Evolutionary conservation across 2,888 invertebrate species (phyloP).

Genomic region (Cetonia aurata): DNA sequence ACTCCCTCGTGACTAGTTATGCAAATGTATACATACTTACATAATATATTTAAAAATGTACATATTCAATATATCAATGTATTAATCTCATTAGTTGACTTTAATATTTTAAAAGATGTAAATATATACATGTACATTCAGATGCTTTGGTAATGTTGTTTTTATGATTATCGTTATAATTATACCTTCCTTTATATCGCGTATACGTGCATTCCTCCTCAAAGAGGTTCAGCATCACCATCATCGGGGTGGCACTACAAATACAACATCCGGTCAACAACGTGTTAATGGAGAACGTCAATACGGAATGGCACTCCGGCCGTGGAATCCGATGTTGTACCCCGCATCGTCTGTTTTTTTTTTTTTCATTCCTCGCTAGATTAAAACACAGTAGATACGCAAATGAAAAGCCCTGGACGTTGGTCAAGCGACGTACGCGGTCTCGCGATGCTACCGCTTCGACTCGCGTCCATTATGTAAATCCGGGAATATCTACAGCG

Average conservation of each 20-base stretch:
- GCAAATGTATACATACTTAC: no score
- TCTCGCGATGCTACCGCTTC: constrained; percentile 53
- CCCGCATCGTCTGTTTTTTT: background rate
- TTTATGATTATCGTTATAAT: no score
- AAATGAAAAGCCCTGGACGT: constrained; percentile 55
- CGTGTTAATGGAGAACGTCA: constrained; percentile 22
- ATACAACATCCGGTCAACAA: constrained; percentile 31
- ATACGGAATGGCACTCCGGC: constrained; percentile 17
- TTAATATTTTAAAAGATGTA: no score
- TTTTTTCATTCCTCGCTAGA: constrained; percentile 40
- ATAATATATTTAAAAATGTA: no score
- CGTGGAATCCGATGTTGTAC: constrained; percentile 11
- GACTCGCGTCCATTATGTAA: constrained; percentile 58
- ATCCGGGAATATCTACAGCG: constrained; percentile 56
- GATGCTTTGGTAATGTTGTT: no score
- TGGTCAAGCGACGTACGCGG: constrained; percentile 52
- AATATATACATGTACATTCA: no score
- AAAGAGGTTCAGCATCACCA: background rate
- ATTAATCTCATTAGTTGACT: no score
- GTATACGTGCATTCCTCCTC: no score
- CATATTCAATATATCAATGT: no score
- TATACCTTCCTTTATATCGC: no score
- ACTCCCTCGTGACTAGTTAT: no score
- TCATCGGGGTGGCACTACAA: constrained; percentile 24
- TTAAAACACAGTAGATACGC: constrained; percentile 53